Evolutionary conservation across 2,113 vertebrate species (phyloP), one percentile per base, ranked within the genome.

Genomic region (Excalfactoria chinensis): DNA sequence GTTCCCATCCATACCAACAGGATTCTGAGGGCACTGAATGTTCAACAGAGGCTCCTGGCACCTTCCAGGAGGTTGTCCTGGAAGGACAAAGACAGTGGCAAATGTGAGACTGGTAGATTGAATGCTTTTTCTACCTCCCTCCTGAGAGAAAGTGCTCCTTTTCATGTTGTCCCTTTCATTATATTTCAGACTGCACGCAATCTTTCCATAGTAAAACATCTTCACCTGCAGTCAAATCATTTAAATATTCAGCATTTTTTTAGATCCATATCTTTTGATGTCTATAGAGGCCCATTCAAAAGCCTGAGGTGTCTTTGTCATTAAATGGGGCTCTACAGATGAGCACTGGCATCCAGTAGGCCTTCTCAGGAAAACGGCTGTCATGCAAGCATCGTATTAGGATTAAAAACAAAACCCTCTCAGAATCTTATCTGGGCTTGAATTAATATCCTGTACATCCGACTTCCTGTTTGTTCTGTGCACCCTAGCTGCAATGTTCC

Each of bases 351-450:
- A 1, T 43, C 60, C 48, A 91, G 63, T 5, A 77, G 17, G 11
- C 58, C 66, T 89, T 72, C 56, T 67, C 64, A 58, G 78, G n/a
- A 91, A 88, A 83, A 92, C 11, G 67, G 34, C 56, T 91, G 37
- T 58, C 35, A 16, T 63, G 35, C 9, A 43, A 71, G 41, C 60
- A 80, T 80, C 16, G 8, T 83, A 60, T 74, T 44, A 79, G 4
- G 20, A 19, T 44, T 43, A 87, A 76, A 23, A 95, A 89, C 8
- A 73, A 91, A 87, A 40, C 34, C 22, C 37, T 85, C 44, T 77
- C 64, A 91, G 82, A 89, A 88, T 53, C 35, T 91, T 94, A 96
- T 87, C 87, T 87, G 89, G 60, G 82, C 69, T 85, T 92, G 75
- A 89, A 88, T 86, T 92, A 88, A 60, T 40, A 88, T 63, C 44